phyloP scores from a whole-genome alignment of 2,113 vertebrate genomes.

The Peromyscus polionotus region DNA sequence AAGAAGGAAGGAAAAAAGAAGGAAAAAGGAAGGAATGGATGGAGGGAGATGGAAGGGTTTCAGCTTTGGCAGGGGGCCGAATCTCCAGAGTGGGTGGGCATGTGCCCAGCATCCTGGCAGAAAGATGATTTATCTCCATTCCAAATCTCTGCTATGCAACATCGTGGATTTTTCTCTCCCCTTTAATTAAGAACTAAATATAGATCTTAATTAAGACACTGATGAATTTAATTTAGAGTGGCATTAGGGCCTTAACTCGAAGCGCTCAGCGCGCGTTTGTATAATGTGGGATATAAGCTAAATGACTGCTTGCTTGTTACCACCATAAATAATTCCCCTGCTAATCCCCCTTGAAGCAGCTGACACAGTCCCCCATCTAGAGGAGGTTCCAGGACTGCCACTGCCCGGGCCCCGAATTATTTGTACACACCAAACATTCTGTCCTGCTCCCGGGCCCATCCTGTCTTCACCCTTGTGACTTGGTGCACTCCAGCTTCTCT shows the following conservation, averaged over 20 bases:
- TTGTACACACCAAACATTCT: neutral
- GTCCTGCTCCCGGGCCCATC: neutral
- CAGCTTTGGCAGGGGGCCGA: neutral
- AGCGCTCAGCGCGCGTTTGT: slow-evolving; percentile 86
- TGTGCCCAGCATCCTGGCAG: slow-evolving; percentile 55
- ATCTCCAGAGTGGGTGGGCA: slow-evolving; percentile 42
- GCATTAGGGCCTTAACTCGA: slow-evolving; percentile 87
- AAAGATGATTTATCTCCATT: slow-evolving; percentile 60
- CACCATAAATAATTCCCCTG: slow-evolving; percentile 87
- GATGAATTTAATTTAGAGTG: slow-evolving; percentile 91
- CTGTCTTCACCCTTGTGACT: neutral
- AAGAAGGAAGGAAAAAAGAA: neutral
- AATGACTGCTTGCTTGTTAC: slow-evolving; percentile 88
- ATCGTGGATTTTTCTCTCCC: slow-evolving; percentile 80
- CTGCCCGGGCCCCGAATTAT: neutral
- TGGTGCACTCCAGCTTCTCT: neutral
- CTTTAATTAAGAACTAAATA: slow-evolving; percentile 90
- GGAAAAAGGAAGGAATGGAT: neutral
- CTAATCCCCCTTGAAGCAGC: slow-evolving; percentile 83
- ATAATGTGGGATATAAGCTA: slow-evolving; percentile 88
- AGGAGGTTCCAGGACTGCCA: slow-evolving; percentile 62
- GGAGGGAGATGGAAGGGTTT: neutral
- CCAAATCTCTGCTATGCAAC: slow-evolving; percentile 60
- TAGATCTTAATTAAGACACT: slow-evolving; percentile 91
- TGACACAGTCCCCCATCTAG: slow-evolving; percentile 78